Conservation (phyloP, 2,113 vertebrate species). For the Protomyctophum bolini region DNA sequence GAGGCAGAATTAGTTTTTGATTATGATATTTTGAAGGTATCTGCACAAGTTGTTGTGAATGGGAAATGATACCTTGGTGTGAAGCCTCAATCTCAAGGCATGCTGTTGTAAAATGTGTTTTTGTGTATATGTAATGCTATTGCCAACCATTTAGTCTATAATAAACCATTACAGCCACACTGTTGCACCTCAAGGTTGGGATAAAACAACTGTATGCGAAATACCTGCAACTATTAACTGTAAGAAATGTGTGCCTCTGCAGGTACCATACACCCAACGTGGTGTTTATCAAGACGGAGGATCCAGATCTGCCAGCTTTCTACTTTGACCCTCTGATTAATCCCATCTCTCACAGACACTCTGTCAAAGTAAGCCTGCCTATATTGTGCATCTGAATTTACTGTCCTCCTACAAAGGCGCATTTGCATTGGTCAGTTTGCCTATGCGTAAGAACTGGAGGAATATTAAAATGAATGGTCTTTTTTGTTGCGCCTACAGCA, state of each 20-base stretch:
- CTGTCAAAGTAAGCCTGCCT: conserved; percentile 88
- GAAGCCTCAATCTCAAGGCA: too few relatives aligned
- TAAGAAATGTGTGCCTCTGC: conserved; percentile 1
- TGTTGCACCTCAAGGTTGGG: background rate
- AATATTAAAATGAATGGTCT: conserved; percentile 56
- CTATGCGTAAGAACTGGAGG: conserved; percentile 65
- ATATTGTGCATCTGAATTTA: background rate
- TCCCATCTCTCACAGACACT: conserved; percentile 97
- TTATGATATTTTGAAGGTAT: too few relatives aligned
- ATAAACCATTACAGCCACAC: background rate
- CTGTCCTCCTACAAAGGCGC: conserved; percentile 63
- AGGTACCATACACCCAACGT: conserved; percentile 99
- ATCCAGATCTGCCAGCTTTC: conserved; percentile 97
- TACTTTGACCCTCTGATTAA: conserved; percentile 99
- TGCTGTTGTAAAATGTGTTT: too few relatives aligned
- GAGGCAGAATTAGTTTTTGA: too few relatives aligned
- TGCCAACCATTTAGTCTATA: background rate
- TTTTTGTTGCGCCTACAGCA: conserved; percentile 46
- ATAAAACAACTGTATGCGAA: background rate
- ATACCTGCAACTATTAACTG: background rate
- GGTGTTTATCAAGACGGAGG: conserved; percentile 98
- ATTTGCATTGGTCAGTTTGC: conserved; percentile 66
- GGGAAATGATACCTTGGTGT: too few relatives aligned
- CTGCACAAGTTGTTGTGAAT: too few relatives aligned
- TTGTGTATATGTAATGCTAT: too few relatives aligned